A percentile compares a stretch with the other conserved stretches of the same genome.
phyloP scores from a whole-genome alignment of 2,797 vertebrate species.

The Hyperoplus immaculatus region DNA sequence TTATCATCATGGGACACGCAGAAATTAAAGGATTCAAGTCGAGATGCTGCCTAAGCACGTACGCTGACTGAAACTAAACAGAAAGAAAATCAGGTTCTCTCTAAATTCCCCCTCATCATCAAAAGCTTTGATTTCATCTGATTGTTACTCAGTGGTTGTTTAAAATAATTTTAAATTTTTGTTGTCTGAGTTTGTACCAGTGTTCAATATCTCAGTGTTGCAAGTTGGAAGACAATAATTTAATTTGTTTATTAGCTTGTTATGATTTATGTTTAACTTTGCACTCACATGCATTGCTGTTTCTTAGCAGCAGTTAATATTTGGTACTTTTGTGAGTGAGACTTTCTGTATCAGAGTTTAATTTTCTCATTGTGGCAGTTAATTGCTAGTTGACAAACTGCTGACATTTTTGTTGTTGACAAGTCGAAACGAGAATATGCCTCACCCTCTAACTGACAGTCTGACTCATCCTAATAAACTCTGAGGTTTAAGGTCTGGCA shows the following conservation, averaged over 20 bases:
- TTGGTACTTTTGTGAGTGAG: constrained; percentile 10
- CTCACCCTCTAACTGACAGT: constrained; percentile 52
- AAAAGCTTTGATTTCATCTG: not conserved
- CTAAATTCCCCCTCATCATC: not conserved
- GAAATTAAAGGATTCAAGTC: constrained; percentile 76
- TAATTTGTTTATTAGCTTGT: constrained; percentile 22
- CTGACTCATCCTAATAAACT: constrained; percentile 61
- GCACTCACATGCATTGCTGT: not conserved
- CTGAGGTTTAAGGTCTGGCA: constrained; percentile 37
- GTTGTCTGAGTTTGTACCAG: not conserved
- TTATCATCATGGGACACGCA: constrained; percentile 71
- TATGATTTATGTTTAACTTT: constrained; percentile 2
- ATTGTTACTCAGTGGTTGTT: not conserved
- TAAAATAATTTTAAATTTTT: not conserved
- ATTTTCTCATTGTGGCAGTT: constrained; percentile 46
- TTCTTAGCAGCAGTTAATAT: not conserved
- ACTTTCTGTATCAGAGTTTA: constrained; percentile 31
- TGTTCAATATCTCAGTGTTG: not conserved
- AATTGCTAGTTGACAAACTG: constrained; percentile 60
- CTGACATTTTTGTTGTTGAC: constrained; percentile 71
- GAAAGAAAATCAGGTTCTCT: constrained; percentile 21
- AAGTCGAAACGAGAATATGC: constrained; percentile 55
- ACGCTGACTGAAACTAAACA: constrained; percentile 38
- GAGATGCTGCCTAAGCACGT: constrained; percentile 68
- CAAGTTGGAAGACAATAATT: constrained; percentile 26